Percentiles rank a stretch among this genome's conserved stretches.
phyloP scores from a whole-genome alignment of 1,140 invertebrate genomes.

The Megathymus violae region DNA sequence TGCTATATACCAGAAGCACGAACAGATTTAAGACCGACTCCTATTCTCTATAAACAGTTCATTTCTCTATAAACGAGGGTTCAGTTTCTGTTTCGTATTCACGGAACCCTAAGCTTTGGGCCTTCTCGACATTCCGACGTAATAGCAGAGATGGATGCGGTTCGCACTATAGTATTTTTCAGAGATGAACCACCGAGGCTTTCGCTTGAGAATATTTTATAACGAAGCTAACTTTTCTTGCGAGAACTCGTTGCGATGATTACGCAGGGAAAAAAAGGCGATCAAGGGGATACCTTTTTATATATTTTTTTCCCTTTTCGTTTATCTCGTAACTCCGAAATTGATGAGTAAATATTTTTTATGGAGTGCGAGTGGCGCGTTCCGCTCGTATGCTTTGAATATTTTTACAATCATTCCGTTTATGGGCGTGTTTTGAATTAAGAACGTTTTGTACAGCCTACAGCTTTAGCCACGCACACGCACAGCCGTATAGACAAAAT shows the following conservation, averaged over 20 bases:
- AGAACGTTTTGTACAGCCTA: constrained; percentile 31
- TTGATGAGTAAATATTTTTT: constrained; percentile 52
- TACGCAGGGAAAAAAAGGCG: constrained; percentile 42
- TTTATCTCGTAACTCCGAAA: constrained; percentile 48
- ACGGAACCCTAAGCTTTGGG: not conserved
- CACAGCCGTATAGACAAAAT: constrained; percentile 14
- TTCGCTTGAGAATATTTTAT: constrained; percentile 28
- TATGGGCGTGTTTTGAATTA: constrained; percentile 40
- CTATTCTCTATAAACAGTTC: too few relatives aligned
- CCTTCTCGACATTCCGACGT: constrained; percentile 6
- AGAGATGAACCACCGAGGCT: constrained; percentile 11
- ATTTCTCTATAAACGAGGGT: too few relatives aligned
- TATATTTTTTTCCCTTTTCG: constrained; percentile 45
- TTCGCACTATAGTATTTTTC: constrained; percentile 16
- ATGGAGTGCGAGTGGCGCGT: constrained; percentile 38
- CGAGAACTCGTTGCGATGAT: constrained; percentile 37
- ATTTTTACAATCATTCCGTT: constrained; percentile 43
- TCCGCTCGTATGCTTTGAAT: constrained; percentile 45
- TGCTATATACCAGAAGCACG: too few relatives aligned
- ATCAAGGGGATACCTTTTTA: constrained; percentile 48
- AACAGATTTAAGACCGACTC: too few relatives aligned
- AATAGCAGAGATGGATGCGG: constrained; percentile 20
- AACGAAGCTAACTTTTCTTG: constrained; percentile 7
- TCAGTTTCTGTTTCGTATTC: too few relatives aligned
- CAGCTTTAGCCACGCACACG: not conserved